Evolutionary conservation across 2,113 vertebrate genomes (phyloP).

Genomic region (Amphiprion ocellaris): DNA sequence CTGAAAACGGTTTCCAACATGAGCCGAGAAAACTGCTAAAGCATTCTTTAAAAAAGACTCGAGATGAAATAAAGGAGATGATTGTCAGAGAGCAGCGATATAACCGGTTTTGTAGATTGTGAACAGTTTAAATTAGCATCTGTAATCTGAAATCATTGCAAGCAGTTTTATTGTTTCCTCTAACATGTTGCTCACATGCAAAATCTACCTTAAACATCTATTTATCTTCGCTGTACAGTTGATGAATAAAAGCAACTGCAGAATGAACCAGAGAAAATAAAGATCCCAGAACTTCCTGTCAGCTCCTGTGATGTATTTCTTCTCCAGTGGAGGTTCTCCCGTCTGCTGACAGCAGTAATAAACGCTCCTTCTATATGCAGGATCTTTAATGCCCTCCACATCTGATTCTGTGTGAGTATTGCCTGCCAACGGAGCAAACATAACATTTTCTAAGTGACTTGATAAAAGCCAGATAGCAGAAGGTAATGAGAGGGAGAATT

Average conservation of each 20-base stretch:
- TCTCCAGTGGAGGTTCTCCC: conserved; percentile 21
- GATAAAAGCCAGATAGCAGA: conserved; percentile 56
- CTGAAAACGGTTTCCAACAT: no score
- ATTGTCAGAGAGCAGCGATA: no score
- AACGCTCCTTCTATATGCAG: conserved; percentile 62
- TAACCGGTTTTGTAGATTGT: no score
- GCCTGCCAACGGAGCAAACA: conserved; percentile 37
- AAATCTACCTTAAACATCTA: no score
- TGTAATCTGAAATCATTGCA: no score
- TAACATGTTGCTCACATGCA: no score
- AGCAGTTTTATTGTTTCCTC: no score
- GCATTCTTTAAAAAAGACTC: no score
- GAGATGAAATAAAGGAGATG: no score
- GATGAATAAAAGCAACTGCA: conserved; percentile 21
- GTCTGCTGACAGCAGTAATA: conserved; percentile 30
- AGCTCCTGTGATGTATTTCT: conserved; percentile 50
- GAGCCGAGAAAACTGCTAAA: no score
- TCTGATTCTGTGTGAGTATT: not conserved
- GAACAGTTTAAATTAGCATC: no score
- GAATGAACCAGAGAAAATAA: conserved; percentile 3
- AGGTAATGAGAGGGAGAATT: conserved; percentile 60
- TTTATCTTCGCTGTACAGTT: not conserved
- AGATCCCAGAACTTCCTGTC: conserved; percentile 22
- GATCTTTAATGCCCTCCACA: conserved; percentile 46
- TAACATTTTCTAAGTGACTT: conserved; percentile 56